Evolutionary conservation across 37 sponge, comb jelly and placozoan genomes (phyloP), one percentile per base, ranked within the genome.

Genomic region (Halichondria panicea): DNA sequence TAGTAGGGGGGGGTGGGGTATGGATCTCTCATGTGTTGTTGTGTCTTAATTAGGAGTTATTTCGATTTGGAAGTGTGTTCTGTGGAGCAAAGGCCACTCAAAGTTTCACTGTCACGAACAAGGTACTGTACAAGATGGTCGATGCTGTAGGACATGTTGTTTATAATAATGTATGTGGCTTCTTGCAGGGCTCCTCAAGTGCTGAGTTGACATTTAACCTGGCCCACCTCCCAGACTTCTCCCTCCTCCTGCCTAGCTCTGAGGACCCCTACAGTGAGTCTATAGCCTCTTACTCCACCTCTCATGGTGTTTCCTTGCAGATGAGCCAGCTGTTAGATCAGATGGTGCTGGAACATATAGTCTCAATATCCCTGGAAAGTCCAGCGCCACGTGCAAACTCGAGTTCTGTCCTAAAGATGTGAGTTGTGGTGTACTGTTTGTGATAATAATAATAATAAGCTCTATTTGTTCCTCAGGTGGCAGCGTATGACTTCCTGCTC

Each of bases 401-500:
- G 34, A 70, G 37, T 71, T 81, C 53, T 44, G 40, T 24, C 81
- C 81, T 31, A 27, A 28, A n/a, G 65, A 62, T 65, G 81, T 81
- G 28, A 71, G 54, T 22, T 19, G 42, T 60, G 8, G 21, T 8
- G 24, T 27, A 19, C 24, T 21, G 25, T 8, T 60, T 11, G 30
- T 25, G 21, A n/a, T 8, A n/a, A 48, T 11, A n/a, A 13, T 66
- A 66, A 36, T 35, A 11, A 9, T n/a, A 66, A 8, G 5, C 24
- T 9, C 57, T 72, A 3, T 56, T 35, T 3, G 3, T 32, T 65
- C 21, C 50, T 5, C 56, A 95, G 91, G 88, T 96, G 25, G 97
- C 93, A 33, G 70, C 91, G 3, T 96, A 96, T 64, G 97, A 96
- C 62, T 92, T 90, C 71, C 59, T 69, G 19, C 85, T 96, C 50